Conservation (phyloP, 2,113 vertebrate species). For the Pantherophis guttatus region DNA sequence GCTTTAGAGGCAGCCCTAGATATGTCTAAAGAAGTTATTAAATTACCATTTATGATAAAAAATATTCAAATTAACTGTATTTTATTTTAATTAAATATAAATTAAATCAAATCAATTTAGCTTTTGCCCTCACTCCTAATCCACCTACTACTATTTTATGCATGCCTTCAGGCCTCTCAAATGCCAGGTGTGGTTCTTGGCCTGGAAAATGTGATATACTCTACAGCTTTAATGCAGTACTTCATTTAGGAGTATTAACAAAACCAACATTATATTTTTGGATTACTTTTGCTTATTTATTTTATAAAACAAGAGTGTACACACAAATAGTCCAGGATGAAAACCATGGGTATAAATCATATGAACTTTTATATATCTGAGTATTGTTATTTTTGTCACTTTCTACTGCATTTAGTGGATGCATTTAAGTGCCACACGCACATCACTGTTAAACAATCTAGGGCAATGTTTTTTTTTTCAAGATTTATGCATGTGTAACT, state of each 20-base stretch:
- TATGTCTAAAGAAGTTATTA: not conserved
- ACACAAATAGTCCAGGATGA: not conserved
- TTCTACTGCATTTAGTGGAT: not conserved
- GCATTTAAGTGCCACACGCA: not conserved
- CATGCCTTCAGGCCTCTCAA: not conserved
- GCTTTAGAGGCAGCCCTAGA: not conserved
- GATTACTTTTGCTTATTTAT: not conserved
- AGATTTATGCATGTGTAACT: not conserved
- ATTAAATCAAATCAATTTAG: not conserved
- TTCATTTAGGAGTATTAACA: not conserved
- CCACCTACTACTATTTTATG: not conserved
- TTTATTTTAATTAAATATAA: not conserved
- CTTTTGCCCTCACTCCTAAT: not conserved
- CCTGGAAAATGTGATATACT: not conserved
- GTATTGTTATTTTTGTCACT: not conserved
- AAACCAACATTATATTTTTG: not conserved
- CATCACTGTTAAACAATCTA: not conserved
- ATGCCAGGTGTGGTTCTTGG: not conserved
- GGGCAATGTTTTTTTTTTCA: not conserved
- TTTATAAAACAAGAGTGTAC: not conserved
- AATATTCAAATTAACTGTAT: not conserved
- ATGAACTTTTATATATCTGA: not conserved
- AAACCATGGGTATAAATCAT: not conserved
- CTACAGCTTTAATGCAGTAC: not conserved
- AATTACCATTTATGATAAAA: not conserved